Base-by-base conservation (phyloP, 2,113 vertebrate species). In the Oreocharis arfaki region DNA sequence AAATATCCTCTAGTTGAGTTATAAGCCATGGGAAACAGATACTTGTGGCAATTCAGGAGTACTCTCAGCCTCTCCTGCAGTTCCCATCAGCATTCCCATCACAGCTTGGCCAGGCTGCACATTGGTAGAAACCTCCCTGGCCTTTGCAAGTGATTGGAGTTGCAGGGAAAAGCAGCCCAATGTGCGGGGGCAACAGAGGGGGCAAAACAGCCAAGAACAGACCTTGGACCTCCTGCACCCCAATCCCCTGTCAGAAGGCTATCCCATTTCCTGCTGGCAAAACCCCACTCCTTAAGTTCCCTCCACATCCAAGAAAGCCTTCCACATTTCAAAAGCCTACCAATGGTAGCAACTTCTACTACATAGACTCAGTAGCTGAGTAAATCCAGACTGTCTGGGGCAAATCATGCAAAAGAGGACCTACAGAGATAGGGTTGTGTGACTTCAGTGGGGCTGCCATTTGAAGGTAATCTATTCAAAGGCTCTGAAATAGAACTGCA, bases 71-170 rank as follows among this genome's bases (percentile, higher is more conserved):
- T 59, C 73, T 92, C 41, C 64, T 2, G 0, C 32, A 32, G 56
- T 16, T 92, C 35, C 50, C 8, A 0, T 41, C 33, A 70, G 33
- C 2, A 0, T 49, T 94, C 70, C 84, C 46, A 46, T 8, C 0
- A 0, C 0, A 3, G 27, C 42, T 55, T 9, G 1, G 27, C 17
- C 1, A 2, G 22, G 9, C 50, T 80, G 32, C 1, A 2, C 11
- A 4, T 3, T 2, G 3, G 21, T 22, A 79, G 79, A 61, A 68
- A 57, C 30, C 0, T 0, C 16, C 20, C 10, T 42, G 23, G 44
- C 13, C 35, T 71, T 41, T 83, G 23, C 19, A 79, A 65, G 27
- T 10, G 6, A 35, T 75, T 35, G 35, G 19, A 69, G 24, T 20
- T 56, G 35, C 3, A 2, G 20, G 13, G 15, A 61, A 63, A 92